Conservation (phyloP, 2,113 vertebrate genomes). For the Gallinago undulata region DNA sequence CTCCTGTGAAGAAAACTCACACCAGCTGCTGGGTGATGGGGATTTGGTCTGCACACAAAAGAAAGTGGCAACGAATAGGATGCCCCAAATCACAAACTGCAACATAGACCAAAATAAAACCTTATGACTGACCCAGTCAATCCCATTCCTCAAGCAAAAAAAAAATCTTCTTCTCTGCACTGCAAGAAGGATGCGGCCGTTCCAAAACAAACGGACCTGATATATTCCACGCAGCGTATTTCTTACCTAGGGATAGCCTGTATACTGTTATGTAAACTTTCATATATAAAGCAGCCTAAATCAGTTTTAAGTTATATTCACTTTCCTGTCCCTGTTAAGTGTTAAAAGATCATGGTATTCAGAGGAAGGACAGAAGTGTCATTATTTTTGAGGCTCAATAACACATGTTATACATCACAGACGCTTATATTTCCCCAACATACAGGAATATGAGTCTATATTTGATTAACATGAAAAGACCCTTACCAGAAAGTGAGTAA, state of each 20-base stretch:
- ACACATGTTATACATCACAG: neutral
- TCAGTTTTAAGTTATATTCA: neutral
- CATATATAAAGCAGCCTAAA: neutral
- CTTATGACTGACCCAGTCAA: neutral
- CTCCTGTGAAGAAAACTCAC: neutral
- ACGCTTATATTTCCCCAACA: conserved; percentile 4
- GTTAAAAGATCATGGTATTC: neutral
- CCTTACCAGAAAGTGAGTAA: conserved; percentile 95
- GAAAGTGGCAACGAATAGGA: neutral
- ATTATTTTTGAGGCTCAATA: neutral
- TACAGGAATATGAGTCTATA: neutral
- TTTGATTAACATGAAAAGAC: conserved; percentile 53
- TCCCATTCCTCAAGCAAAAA: neutral
- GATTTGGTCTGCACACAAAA: neutral
- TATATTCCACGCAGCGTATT: neutral
- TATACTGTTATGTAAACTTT: neutral
- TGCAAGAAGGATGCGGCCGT: neutral
- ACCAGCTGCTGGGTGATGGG: neutral
- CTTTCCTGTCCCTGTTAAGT: neutral
- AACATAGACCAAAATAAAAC: neutral
- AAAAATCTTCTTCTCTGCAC: neutral
- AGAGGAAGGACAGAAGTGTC: neutral
- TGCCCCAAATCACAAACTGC: neutral
- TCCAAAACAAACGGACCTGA: neutral
- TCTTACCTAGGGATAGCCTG: neutral